Evolutionary conservation across 2,113 vertebrate species (phyloP), one percentile per base, ranked within the genome.

Genomic region (Atlantisia rogersi): DNA sequence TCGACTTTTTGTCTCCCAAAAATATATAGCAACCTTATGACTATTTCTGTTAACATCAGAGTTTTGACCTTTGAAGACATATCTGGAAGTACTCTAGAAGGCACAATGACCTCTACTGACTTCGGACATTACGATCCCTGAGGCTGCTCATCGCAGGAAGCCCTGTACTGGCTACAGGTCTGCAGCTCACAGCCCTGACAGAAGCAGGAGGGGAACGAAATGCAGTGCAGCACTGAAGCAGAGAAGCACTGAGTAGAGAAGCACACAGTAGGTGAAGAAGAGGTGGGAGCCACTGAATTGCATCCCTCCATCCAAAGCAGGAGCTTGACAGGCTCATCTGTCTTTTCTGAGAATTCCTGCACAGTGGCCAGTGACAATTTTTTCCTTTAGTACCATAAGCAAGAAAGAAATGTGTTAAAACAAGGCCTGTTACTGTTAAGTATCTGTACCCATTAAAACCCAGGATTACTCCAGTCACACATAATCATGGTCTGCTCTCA

Each of bases 331-430:
- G 25, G 17, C 11, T 81, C 35, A 50, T 19, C 48, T 42, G 14
- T 50, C 24, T 70, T 26, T 65, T 12, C 26, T 12, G 3, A 75
- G 52, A 89, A 58, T 22, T 55, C 55, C 22, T 16, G 18, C 19
- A 29, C 22, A 26, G 28, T 1, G 1, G 20, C 11, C 0, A 0
- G 11, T 24, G 50, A 21, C 2, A 1, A 35, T 2, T 39, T 85
- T 58, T 40, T 75, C 50, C 32, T 88, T 77, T 25, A 37, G n/a
- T 9, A 52, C 24, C 16, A 22, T 12, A 69, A 31, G 31, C 13
- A 58, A 67, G 9, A 46, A 55, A 79, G 35, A 55, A 80, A 46
- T 8, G 6, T 67, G 18, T 12, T 40, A 75, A 69, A 55, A n/a
- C 44, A 71, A 11, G 28, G 35, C 19, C 48, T 18, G 12, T 31